Base-by-base conservation (phyloP, 2,797 vertebrate species). In the Myripristis murdjan region DNA sequence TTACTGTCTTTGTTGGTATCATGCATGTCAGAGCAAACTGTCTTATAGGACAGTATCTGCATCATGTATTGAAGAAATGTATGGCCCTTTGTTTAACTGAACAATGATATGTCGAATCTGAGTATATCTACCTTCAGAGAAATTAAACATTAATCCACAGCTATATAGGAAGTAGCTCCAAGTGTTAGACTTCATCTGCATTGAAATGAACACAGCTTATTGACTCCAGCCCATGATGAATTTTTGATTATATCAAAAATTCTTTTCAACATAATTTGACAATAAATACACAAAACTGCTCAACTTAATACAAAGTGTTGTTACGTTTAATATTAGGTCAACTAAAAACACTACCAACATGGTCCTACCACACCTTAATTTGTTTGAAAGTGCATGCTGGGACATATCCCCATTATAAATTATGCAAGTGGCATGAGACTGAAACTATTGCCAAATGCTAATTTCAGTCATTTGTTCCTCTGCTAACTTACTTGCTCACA, bases 401-500 rank as follows among this genome's bases (percentile, higher is more conserved):
- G 14, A n/a, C 12, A 31, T 1, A 33, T 39, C 1, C 24, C 26
- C n/a, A 10, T n/a, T 33, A 58, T 10, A 43, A 11, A 31, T 56
- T 12, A 7, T 6, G 15, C 2, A 35, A 55, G 31, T 47, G 46
- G 11, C 46, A 22, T 47, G 9, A 46, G 33, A 31, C 28, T 10
- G 23, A 70, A 72, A 64, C 56, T 48, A 14, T 5, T 69, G 31
- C n/a, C 39, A 66, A 44, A 51, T 41, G 1, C 47, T 47, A 24
- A 9, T n/a, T 46, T 46, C n/a, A 18, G n/a, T 1, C n/a, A n/a
- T 46, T 20, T 46, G 24, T 18, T 55, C 47, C n/a, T 66, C 51
- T 58, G 55, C 59, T 62, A 70, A 75, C 73, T 79, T 57, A 43
- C 76, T 83, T 46, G 65, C 24, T 55, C 49, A 33, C 60, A 70